Evolutionary conservation across 2,888 invertebrate species (phyloP), one percentile per base, ranked within the genome.

Genomic region (Patella caerulea): DNA sequence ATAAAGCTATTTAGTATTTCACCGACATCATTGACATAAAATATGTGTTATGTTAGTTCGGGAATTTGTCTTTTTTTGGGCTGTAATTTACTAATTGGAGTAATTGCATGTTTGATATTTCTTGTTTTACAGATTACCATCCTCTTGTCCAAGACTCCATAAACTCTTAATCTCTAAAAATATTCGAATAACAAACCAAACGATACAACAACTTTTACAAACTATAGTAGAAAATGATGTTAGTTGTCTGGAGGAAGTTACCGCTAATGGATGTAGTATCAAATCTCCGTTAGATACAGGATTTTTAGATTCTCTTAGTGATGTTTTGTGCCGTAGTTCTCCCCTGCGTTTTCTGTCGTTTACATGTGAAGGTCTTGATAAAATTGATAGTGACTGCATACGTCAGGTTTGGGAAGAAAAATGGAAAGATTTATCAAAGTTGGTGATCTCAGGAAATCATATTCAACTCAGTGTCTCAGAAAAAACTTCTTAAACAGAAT

Each of bases 231-330:
- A 71, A 52, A 75, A 76, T 34, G 19, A 71, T 24, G 52, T 19
- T 52, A 77, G 79, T 53, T 53, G 71, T 14, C 82, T 90, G 19
- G 86, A 87, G 17, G 78, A 80, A 24, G 70, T 90, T 3, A 70
- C 74, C 17, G 82, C 83, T 11, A 80, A 81, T n/a, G 83, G 85
- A 17, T 88, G 88, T 79, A 84, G 85, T 7, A 24, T 88, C 5
- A 75, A 69, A 2, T 85, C 87, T 9, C 90, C 90, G 0, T 78
- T 90, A 12, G 79, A 82, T 45, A 77, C 84, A 4, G 83, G 84
- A 29, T 84, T 89, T 56, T 77, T 88, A 2, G 89, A 87, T 71
- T 76, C 83, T 15, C 19, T 89, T 12, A 82, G 77, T 24, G 86
- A 86, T 34, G 88, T 88, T 75, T 77, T 89, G 52, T 24, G 74